Evolutionary conservation across 2,797 vertebrate species (phyloP).

Genomic region (Fistularia commersonii): DNA sequence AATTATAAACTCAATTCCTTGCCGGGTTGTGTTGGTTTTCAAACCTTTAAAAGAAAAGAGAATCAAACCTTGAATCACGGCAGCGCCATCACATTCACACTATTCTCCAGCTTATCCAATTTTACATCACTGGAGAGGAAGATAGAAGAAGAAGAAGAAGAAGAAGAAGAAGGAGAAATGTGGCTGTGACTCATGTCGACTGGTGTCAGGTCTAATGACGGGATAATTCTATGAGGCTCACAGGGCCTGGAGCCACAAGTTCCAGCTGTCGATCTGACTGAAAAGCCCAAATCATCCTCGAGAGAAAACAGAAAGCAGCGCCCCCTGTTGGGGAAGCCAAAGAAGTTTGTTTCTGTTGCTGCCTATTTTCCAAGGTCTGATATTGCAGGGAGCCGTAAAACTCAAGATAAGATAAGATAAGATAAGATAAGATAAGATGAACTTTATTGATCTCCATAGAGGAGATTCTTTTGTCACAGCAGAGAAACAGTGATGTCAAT

Average conservation of each 20-base stretch:
- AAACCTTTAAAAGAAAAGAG: no score
- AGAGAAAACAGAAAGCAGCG: conserved; percentile 52
- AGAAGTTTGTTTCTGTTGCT: conserved; percentile 1
- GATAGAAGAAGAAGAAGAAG: conserved; percentile 1
- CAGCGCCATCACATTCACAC: neutral
- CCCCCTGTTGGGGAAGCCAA: conserved; percentile 63
- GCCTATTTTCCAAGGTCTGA: neutral
- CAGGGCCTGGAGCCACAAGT: conserved; percentile 2
- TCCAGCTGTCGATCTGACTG: neutral
- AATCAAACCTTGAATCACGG: conserved; percentile 2
- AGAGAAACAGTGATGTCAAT: no score
- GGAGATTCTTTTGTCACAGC: no score
- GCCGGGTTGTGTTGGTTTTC: no score
- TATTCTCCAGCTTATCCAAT: conserved; percentile 26
- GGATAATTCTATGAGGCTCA: conserved; percentile 25
- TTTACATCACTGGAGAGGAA: conserved; percentile 33
- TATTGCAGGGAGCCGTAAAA: no score
- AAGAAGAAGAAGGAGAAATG: conserved; percentile 7
- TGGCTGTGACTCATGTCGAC: conserved; percentile 48
- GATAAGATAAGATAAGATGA: no score
- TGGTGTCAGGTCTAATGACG: conserved; percentile 18
- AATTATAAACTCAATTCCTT: no score
- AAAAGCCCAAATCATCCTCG: conserved; percentile 1
- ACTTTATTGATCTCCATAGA: no score
- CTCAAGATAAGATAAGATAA: no score